phyloP scores from a whole-genome alignment of 2,113 vertebrate species.

The Chrysochloris asiatica region DNA sequence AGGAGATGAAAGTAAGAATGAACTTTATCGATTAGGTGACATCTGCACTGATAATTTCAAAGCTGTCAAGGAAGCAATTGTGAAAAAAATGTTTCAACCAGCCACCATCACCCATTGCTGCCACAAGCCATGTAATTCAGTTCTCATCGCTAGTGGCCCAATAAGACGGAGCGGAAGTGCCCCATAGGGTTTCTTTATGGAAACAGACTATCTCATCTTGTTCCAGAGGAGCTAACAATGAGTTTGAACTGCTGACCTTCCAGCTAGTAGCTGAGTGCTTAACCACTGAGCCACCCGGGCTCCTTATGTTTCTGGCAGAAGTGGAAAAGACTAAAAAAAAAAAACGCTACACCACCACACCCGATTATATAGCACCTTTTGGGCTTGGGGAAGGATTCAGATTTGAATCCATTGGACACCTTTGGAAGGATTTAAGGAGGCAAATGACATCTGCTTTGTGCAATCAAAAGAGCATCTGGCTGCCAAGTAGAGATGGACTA shows the following conservation, averaged over 20 bases:
- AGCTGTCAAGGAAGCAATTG: neutral
- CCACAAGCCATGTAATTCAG: no score
- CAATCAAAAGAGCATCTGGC: neutral
- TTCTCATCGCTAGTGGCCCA: neutral
- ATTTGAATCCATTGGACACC: neutral
- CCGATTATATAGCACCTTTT: neutral
- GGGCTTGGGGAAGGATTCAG: no score
- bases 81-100: neutral
- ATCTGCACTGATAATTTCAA: neutral
- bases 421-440: neutral
- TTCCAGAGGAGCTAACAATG: no score
- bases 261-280: neutral
- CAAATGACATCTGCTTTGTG: no score
- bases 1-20: neutral
- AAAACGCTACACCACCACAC: neutral
- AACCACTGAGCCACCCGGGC: neutral
- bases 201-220: neutral
- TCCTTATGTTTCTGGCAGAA: neutral
- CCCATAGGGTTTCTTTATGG: neutral
- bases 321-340: neutral
- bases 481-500: neutral
- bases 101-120: no score
- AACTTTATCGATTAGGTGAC: neutral
- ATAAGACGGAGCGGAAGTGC: neutral
- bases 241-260: no score